Evolutionary conservation across 2,113 vertebrate species (phyloP).

Genomic region (Deroptyus accipitrinus): DNA sequence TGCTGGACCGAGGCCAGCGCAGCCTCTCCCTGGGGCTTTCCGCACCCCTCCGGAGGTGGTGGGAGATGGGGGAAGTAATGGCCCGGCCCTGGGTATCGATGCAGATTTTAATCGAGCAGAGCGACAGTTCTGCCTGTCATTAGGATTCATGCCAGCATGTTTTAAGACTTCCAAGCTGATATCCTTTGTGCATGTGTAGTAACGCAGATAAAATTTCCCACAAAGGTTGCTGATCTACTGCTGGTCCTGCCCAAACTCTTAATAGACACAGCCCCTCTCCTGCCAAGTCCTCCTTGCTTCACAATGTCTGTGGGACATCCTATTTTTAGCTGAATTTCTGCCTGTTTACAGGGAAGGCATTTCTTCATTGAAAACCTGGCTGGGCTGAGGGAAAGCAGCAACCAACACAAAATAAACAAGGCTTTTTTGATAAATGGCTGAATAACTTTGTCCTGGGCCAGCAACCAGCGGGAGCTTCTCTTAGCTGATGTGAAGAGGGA

Average conservation of each 20-base stretch:
- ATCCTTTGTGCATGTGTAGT: background rate
- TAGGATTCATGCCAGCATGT: background rate
- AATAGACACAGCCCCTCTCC: background rate
- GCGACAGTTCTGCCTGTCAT: background rate
- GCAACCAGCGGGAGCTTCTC: fast-evolving
- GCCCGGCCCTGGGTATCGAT: background rate
- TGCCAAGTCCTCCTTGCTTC: background rate
- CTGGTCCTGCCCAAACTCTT: background rate
- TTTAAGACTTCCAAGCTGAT: background rate
- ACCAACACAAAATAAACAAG: background rate
- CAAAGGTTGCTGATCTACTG: background rate
- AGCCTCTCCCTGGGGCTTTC: background rate
- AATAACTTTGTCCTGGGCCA: background rate
- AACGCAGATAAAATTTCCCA: background rate
- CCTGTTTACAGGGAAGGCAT: background rate
- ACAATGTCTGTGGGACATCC: background rate
- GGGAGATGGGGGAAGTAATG: fast-evolving
- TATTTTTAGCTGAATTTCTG: background rate
- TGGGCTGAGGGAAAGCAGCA: background rate
- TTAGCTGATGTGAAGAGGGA: fast-evolving
- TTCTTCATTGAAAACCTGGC: background rate
- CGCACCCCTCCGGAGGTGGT: background rate
- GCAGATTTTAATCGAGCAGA: fast-evolving
- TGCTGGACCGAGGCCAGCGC: background rate
- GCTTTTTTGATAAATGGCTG: background rate